Percentiles rank a stretch among this genome's conserved stretches.
Evolutionary conservation across 2,888 invertebrate species (phyloP).

Genomic region (Polylopha cassiicola): DNA sequence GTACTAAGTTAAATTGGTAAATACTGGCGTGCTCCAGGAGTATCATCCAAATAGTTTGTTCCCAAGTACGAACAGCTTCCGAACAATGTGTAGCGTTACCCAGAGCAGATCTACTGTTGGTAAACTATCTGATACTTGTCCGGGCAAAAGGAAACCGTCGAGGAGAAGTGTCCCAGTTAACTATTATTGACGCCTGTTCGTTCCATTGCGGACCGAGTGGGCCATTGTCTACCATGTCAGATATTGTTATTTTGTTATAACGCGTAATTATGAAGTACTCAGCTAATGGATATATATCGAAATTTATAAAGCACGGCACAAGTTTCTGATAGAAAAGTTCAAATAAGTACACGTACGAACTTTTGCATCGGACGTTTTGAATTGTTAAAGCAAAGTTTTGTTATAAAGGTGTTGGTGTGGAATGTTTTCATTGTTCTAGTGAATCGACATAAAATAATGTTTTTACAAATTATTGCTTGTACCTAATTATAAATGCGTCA

Average conservation of each 20-base stretch:
- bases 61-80: constrained; percentile 13
- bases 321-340: constrained; percentile 4
- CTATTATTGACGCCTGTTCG: constrained; percentile 12
- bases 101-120: constrained; percentile 13
- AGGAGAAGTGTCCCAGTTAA: constrained; percentile 19
- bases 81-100: constrained; percentile 18
- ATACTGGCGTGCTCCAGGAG: too few species aligned
- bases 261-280: constrained; percentile 6
- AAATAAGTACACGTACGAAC: too few species aligned
- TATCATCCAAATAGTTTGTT: constrained; percentile 11
- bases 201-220: neutral
- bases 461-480: too few species aligned
- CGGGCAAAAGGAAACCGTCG: constrained; percentile 11
- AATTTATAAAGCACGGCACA: neutral
- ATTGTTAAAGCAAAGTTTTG: too few species aligned
- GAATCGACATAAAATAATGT: too few species aligned
- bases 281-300: neutral
- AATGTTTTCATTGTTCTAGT: too few species aligned
- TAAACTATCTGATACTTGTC: constrained; percentile 19
- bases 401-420: too few species aligned
- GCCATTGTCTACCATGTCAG: constrained; percentile 9
- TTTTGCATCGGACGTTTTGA: too few species aligned
- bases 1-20: too few species aligned
- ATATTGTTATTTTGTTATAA: constrained; percentile 9
- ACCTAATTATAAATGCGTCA: too few species aligned